These are phyloP conservation scores for Amiota communis DNA, from an alignment of 2,888 invertebrate genomes.

Conservation along the genomic window DNA sequence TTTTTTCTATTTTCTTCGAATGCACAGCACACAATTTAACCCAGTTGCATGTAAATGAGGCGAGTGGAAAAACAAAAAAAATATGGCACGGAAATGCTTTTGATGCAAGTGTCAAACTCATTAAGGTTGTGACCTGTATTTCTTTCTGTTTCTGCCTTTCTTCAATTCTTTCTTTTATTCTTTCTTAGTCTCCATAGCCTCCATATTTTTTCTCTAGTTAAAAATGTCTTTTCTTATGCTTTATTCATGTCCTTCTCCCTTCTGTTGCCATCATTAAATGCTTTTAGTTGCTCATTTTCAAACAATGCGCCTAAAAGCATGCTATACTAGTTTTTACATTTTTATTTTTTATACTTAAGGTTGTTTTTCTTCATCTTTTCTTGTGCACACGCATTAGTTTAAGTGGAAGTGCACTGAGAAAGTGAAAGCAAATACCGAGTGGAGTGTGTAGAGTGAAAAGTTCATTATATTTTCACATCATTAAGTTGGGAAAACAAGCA, in stretches of 20 bases:
- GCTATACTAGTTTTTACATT: background rate
- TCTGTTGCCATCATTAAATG: background rate
- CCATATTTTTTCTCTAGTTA: background rate
- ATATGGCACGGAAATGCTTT: slow-evolving; percentile 13
- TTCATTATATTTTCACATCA: slow-evolving; percentile 59
- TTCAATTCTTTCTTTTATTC: background rate
- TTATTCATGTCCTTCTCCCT: background rate
- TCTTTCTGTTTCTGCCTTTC: slow-evolving; percentile 4
- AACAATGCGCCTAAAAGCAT: slow-evolving; percentile 4
- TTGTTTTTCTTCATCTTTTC: no score
- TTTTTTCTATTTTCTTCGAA: background rate
- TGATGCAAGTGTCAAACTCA: slow-evolving; percentile 24
- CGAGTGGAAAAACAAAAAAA: slow-evolving; percentile 3
- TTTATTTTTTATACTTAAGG: background rate
- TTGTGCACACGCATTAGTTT: slow-evolving; percentile 22
- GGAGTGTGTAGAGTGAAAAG: slow-evolving; percentile 32
- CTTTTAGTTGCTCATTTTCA: background rate
- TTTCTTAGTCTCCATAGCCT: background rate
- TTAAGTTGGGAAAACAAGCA: slow-evolving; percentile 47
- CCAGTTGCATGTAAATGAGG: slow-evolving; percentile 25
- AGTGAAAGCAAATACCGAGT: slow-evolving; percentile 35
- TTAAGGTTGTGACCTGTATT: slow-evolving; percentile 27
- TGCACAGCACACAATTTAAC: slow-evolving; percentile 24
- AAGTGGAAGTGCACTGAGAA: slow-evolving; percentile 3
- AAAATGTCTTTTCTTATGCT: background rate